phyloP scores from a whole-genome alignment of 2,888 invertebrate genomes.

The Acleris emargana region DNA sequence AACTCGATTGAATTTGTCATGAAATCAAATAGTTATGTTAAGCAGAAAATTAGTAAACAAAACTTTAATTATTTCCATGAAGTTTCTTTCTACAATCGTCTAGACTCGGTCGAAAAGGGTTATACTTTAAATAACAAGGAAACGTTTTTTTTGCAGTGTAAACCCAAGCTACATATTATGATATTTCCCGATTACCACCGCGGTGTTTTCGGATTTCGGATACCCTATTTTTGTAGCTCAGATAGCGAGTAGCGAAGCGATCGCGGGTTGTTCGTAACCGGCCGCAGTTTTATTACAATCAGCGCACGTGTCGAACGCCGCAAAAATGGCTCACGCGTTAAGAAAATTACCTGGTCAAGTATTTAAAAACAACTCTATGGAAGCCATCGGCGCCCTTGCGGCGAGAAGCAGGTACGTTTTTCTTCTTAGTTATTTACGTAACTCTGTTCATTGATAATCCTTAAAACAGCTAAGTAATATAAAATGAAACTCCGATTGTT shows the following conservation, averaged over 20 bases:
- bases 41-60: too few relatives aligned
- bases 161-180: too few relatives aligned
- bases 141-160: too few relatives aligned
- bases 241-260: constrained; percentile 7
- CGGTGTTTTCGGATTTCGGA: constrained; percentile 16
- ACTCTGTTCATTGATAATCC: constrained; percentile 38
- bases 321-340: constrained; percentile 66
- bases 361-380: constrained; percentile 65
- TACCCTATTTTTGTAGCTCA: constrained; percentile 9
- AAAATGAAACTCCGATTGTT: neutral
- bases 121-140: too few relatives aligned
- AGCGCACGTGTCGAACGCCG: constrained; percentile 33
- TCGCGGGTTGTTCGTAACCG: neutral
- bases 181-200: neutral
- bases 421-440: constrained; percentile 64
- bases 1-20: too few relatives aligned
- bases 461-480: neutral
- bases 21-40: too few relatives aligned
- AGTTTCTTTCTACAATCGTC: too few relatives aligned
- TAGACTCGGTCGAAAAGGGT: too few relatives aligned
- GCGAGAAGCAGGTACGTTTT: constrained; percentile 62
- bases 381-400: constrained; percentile 51
- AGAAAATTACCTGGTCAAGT: constrained; percentile 65
- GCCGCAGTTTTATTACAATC: constrained; percentile 21
- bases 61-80: too few relatives aligned